Base-by-base conservation (phyloP, 2,113 vertebrate genomes). In the Clarias batrachus region DNA sequence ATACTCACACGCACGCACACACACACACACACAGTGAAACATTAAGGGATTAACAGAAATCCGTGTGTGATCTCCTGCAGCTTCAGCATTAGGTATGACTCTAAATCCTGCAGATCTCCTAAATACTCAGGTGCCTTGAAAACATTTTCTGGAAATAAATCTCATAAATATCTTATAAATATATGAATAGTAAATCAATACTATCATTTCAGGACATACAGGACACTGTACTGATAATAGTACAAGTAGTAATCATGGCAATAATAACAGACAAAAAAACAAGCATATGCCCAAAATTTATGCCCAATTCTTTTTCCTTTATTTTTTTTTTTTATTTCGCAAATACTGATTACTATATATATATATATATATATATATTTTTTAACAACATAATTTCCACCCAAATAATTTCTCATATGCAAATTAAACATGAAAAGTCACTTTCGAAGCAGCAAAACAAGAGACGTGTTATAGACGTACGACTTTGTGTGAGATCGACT, bases 11-110 rank as follows among this genome's bases (percentile, higher is more conserved):
- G 59, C 60, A 85, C 84, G 57, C 84, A 68, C n/a, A 33, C 70
- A 17, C 77, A 60, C 27, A 21, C 17, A 23, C 56, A 60, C 27
- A 80, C 1, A 80, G 33, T 62, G 14, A 60, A 25, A 62, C 80
- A 85, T 85, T 85, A 85, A 85, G 10, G 83, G 57, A 85, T 84
- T 74, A 84, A 70, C 0, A 13, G 21, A 71, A 56, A 77, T 85
- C 71, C 71, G 37, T 52, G 62, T n/a, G 37, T 82, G 65, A 82
- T 65, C 80, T 65, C 65, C 37, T 65, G 13, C 6, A 81, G 63
- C 79, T 23, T 81, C 59, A 41, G 79, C 60, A 48, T 63, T 81
- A n/a, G 30, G 62, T 3, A 52, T 48, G 33, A 41, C 57, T 48
- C 23, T 65, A n/a, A 65, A 65, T 82, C 60, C 80, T 65, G 12